A percentile compares a stretch with the other conserved stretches of the same genome.
These are phyloP conservation scores for Drosophila parvula DNA, from an alignment of 1,140 invertebrate genomes.

Conservation along the genomic window DNA sequence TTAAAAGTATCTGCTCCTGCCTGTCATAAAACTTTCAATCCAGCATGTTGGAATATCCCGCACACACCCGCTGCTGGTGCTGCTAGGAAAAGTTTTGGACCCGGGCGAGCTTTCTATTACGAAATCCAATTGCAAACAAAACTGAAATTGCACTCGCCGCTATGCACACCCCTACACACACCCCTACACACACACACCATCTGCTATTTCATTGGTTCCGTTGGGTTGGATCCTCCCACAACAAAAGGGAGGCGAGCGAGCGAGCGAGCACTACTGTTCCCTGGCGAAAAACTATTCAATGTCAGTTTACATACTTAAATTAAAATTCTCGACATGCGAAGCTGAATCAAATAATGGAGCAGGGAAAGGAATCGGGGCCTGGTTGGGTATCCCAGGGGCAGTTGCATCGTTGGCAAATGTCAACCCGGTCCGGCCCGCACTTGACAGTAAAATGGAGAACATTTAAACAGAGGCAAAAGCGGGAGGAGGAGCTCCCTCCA, in stretches of 20 bases:
- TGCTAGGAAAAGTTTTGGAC: slow-evolving; percentile 47
- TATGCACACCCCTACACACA: slow-evolving; percentile 1
- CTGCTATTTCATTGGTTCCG: slow-evolving; percentile 33
- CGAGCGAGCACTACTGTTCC: slow-evolving; percentile 27
- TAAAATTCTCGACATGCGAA: slow-evolving; percentile 75
- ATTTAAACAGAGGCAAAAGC: slow-evolving; percentile 65
- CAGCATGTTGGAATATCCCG: slow-evolving; percentile 31
- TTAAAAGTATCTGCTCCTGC: slow-evolving; percentile 54
- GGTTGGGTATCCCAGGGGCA: slow-evolving; percentile 42
- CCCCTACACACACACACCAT: slow-evolving; percentile 5
- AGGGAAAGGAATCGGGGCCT: slow-evolving; percentile 7
- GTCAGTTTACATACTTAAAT: slow-evolving; percentile 83
- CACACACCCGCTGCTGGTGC: slow-evolving; percentile 39
- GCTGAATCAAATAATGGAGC: slow-evolving; percentile 31
- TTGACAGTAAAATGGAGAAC: slow-evolving; percentile 81
- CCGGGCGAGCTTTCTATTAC: slow-evolving; percentile 53
- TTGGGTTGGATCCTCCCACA: slow-evolving; percentile 46
- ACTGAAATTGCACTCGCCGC: slow-evolving; percentile 62
- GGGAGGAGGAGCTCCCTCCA: slow-evolving; percentile 10
- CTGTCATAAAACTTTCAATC: slow-evolving; percentile 44
- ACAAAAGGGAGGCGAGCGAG: slow-evolving; percentile 50
- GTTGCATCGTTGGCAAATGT: slow-evolving; percentile 68
- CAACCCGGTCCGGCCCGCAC: slow-evolving; percentile 69
- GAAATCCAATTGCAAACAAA: slow-evolving; percentile 72
- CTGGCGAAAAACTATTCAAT: slow-evolving; percentile 74